Evolutionary conservation across 2,888 invertebrate genomes (phyloP).

Genomic region (Apeira syringaria): DNA sequence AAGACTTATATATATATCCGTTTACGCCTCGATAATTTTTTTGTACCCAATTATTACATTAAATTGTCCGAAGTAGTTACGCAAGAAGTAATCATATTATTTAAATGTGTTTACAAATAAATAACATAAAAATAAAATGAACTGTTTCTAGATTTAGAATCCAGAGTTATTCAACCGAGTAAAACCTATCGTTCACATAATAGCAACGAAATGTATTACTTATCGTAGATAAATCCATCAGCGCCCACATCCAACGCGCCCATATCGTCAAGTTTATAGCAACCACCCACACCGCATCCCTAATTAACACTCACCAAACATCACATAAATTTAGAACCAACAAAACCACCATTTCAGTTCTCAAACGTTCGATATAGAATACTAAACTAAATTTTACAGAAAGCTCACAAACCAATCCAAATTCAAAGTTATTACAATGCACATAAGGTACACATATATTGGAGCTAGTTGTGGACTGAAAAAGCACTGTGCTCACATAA

Average conservation of each 20-base stretch:
- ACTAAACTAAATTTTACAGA: constrained; percentile 1
- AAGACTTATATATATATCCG: too few species aligned
- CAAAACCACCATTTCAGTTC: constrained; percentile 39
- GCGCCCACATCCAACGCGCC: constrained; percentile 32
- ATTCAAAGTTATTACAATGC: constrained; percentile 1
- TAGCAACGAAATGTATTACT: too few species aligned
- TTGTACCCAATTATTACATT: too few species aligned
- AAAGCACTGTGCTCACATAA: constrained; percentile 32
- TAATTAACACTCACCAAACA: constrained; percentile 43
- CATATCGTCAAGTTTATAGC: constrained; percentile 26
- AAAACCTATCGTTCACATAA: too few species aligned
- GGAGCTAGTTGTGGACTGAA: constrained; percentile 13
- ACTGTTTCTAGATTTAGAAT: too few species aligned
- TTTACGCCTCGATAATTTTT: too few species aligned
- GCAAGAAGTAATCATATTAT: too few species aligned
- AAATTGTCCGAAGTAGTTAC: too few species aligned
- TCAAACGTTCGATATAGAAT: constrained; percentile 38
- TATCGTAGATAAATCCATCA: constrained; percentile 32
- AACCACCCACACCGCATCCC: constrained; percentile 39
- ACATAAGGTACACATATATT: too few species aligned
- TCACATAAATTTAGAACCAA: constrained; percentile 40
- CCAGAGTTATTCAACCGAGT: too few species aligned
- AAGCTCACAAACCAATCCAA: constrained; percentile 5
- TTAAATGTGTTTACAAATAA: too few species aligned
- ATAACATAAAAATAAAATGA: too few species aligned